Conservation (phyloP, 2,113 vertebrate species). For the Genyomyrus donnyi region DNA sequence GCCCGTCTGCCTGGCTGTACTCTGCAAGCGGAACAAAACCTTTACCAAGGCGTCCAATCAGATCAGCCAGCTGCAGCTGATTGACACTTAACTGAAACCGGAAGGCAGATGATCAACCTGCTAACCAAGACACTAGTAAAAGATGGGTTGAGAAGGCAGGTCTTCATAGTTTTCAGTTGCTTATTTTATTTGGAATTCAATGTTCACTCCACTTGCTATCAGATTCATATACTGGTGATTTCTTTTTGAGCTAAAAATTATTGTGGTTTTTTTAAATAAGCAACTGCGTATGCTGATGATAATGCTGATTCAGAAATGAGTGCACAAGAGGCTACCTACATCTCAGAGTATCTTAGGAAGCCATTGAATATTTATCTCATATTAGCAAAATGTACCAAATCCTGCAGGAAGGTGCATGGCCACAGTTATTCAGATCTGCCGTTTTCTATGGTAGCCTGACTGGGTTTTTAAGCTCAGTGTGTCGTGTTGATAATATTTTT, state of each 20-base stretch:
- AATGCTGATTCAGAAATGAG: neutral
- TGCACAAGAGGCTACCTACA: neutral
- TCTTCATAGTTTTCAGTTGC: neutral
- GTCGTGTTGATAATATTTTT: neutral
- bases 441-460: neutral
- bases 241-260: neutral
- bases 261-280: neutral
- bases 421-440: neutral
- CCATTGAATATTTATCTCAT: neutral
- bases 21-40: constrained; percentile 83
- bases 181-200: neutral
- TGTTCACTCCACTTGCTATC: neutral
- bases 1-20: constrained; percentile 82
- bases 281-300: neutral
- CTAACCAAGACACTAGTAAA: neutral
- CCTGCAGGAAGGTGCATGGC: neutral
- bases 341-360: neutral
- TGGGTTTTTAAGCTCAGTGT: neutral
- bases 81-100: constrained; percentile 70
- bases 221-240: neutral
- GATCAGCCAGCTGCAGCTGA: constrained; percentile 78
- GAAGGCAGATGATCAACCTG: neutral
- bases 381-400: neutral
- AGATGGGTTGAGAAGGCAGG: neutral
- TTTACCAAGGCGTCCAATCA: constrained; percentile 80